Conservation (phyloP, 2,888 invertebrate species). For the Agriopis aurantiaria region DNA sequence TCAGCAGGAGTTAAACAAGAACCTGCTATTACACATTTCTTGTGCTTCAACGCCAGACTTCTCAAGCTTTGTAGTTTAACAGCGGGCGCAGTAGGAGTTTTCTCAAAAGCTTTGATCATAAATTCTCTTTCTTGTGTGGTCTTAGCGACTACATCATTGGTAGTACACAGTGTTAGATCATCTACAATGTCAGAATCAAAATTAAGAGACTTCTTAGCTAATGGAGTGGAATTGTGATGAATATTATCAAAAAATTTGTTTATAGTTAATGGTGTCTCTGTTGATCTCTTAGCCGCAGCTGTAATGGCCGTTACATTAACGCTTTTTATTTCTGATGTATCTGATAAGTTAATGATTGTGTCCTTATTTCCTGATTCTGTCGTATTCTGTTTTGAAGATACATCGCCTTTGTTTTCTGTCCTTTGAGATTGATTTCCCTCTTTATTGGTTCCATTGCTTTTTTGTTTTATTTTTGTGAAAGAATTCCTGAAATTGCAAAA, state of each 20-base stretch:
- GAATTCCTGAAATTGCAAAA: conserved; percentile 61
- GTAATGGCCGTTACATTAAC: conserved; percentile 60
- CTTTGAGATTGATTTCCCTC: conserved; percentile 49
- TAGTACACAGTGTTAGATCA: conserved; percentile 65
- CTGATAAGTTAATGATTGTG: conserved; percentile 64
- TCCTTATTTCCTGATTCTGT: conserved; percentile 43
- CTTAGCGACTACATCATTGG: conserved; percentile 56
- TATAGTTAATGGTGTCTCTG: conserved; percentile 73
- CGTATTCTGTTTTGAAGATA: conserved; percentile 30
- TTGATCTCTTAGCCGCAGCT: conserved; percentile 46
- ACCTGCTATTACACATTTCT: conserved; percentile 65
- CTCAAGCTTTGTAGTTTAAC: conserved; percentile 45
- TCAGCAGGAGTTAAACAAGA: conserved; percentile 67
- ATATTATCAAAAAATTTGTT: conserved; percentile 73
- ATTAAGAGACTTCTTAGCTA: conserved; percentile 74
- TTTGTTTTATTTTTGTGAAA: conserved; percentile 59
- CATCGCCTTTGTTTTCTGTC: conserved; percentile 42
- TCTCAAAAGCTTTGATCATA: conserved; percentile 73
- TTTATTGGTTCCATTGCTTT: conserved; percentile 45
- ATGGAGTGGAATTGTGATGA: conserved; percentile 75
- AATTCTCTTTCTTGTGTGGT: conserved; percentile 78
- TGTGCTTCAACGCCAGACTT: conserved; percentile 42
- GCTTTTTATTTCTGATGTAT: conserved; percentile 55
- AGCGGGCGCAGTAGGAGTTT: conserved; percentile 54
- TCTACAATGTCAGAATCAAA: conserved; percentile 59